Evolutionary conservation across 2,888 invertebrate species (phyloP), one percentile per base, ranked within the genome.

Genomic region (Hemicrepidius hirtus): DNA sequence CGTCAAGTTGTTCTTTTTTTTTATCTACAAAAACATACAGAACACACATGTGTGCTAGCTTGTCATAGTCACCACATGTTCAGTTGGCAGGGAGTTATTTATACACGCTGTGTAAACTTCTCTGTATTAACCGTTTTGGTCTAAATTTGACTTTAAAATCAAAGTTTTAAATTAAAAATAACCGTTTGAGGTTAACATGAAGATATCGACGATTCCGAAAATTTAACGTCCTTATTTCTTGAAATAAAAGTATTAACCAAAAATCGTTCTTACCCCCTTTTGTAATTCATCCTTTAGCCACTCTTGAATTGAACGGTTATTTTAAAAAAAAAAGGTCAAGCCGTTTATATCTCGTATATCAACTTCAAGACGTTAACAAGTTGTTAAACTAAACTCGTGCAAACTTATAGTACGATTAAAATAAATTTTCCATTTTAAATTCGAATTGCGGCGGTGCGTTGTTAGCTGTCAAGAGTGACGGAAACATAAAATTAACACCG

Each of bases 21-120:
- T 69, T 69, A 63, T 69, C 69, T 44, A 9, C n/a, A 9, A 59
- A 21, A 57, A 67, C 44, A 67, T 49, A 64, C 64, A 57, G 59
- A 32, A 62, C 46, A 55, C 64, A 69, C 68, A 68, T 53, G 41
- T 53, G 41, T 64, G 60, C 49, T 67, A 18, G 32, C 44, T 16
- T 55, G 35, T 68, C 49, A 16, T 68, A 68, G 59, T 68, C 63
- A 35, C 63, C 63, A 62, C 50, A 62, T 44, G 41, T 69, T 50
- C 57, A 59, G 44, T 60, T 60, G 32, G 46, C 53, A 46, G 18
- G 40, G 46, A 57, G 69, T 63, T 69, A 69, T 69, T 69, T 69
- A 69, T 69, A 63, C 69, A 57, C 63, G 57, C 49, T 69, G 46
- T 55, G 46, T 64, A 69, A 69, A 69, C 69, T 55, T 10, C 16